Percentiles rank a stretch among this genome's conserved stretches.
phyloP scores from a whole-genome alignment of 2,797 vertebrate genomes.

The Hoplostethus atlanticus region DNA sequence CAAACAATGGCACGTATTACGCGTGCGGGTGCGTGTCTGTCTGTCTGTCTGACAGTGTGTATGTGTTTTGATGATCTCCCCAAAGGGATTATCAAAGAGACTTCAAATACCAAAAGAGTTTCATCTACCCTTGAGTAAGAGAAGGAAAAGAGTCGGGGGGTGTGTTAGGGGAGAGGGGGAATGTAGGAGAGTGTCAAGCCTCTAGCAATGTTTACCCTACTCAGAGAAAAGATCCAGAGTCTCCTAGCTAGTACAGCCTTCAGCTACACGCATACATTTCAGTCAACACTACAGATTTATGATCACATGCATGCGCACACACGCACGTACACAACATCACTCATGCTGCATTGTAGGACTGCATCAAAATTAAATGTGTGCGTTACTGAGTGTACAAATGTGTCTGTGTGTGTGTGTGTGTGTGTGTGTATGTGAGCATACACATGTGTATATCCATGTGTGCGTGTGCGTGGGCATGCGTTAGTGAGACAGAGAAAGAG shows the following conservation, averaged over 20 bases:
- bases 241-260: slow-evolving; percentile 47
- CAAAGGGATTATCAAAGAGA: slow-evolving; percentile 37
- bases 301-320: slow-evolving; percentile 25
- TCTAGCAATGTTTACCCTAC: slow-evolving; percentile 62
- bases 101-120: slow-evolving; percentile 42
- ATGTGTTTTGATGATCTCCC: slow-evolving; percentile 33
- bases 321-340: slow-evolving; percentile 30
- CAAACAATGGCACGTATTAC: neutral
- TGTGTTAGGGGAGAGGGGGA: slow-evolving; percentile 8
- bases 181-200: slow-evolving; percentile 21
- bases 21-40: neutral
- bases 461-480: neutral
- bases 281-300: slow-evolving; percentile 53
- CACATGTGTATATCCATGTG: neutral
- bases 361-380: slow-evolving; percentile 49
- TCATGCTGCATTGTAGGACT: slow-evolving; percentile 48
- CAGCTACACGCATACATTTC: slow-evolving; percentile 47
- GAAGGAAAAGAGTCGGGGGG: neutral
- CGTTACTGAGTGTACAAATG: slow-evolving; percentile 13
- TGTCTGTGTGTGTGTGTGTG: slow-evolving; percentile 8
- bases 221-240: slow-evolving; percentile 48
- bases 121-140: slow-evolving; percentile 37
- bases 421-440: slow-evolving; percentile 4
- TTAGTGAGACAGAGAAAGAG: neutral
- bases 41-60: slow-evolving; percentile 24